Conservation (phyloP, 2,797 vertebrate species). For the Phataginus tetradactyla region DNA sequence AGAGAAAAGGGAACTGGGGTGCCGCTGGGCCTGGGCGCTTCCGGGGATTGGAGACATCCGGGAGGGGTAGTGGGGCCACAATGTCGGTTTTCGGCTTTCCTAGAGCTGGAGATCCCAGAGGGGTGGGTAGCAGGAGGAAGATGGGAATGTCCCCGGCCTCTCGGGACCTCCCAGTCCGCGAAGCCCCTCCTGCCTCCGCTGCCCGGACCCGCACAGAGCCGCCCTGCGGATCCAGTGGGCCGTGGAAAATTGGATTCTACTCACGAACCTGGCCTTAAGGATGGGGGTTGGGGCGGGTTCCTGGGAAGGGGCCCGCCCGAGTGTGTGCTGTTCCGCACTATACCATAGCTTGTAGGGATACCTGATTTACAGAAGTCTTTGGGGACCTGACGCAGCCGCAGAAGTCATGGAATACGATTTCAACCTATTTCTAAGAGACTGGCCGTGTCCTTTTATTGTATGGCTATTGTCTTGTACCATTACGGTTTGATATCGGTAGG, state of each 20-base stretch:
- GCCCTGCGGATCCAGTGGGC: constrained; percentile 60
- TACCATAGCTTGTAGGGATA: neutral
- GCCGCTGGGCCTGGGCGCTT: constrained; percentile 61
- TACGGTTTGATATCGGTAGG: constrained; percentile 31
- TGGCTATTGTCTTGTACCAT: constrained; percentile 62
- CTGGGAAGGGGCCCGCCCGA: constrained; percentile 53
- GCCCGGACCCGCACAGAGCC: neutral
- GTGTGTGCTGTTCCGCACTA: neutral
- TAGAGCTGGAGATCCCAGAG: neutral
- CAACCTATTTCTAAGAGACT: neutral
- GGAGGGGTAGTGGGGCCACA: constrained; percentile 38
- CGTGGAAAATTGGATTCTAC: constrained; percentile 73
- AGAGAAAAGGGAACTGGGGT: constrained; percentile 73
- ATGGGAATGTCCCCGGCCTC: neutral
- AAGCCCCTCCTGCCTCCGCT: neutral
- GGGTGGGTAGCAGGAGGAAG: constrained; percentile 12
- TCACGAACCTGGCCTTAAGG: constrained; percentile 66
- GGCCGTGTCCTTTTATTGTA: constrained; percentile 44
- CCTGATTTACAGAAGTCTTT: constrained; percentile 26
- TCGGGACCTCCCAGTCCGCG: neutral
- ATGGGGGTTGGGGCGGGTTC: constrained; percentile 10
- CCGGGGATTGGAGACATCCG: constrained; percentile 71
- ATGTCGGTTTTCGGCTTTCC: constrained; percentile 52
- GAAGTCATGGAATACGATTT: constrained; percentile 2
- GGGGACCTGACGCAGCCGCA: neutral